These are phyloP conservation scores for Stomatorhinus walkeri DNA, from an alignment of 2,797 vertebrate species.

Conservation along the genomic window DNA sequence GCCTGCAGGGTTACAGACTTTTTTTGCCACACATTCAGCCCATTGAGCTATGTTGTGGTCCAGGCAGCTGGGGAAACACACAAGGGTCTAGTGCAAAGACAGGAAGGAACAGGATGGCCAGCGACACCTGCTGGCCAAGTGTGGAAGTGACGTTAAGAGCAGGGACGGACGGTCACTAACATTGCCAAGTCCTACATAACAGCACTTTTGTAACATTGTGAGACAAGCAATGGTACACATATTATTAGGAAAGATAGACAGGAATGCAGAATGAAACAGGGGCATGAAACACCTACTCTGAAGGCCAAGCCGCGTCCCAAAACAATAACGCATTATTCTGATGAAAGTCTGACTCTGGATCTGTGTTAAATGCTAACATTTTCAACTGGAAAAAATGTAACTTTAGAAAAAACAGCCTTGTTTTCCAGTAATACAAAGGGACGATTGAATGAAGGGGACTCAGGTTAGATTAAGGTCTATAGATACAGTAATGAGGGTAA, in stretches of 20 bases:
- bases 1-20: background rate
- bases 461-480: slow-evolving; percentile 23
- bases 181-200: background rate
- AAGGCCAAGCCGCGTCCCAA: background rate
- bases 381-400: background rate
- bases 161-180: background rate
- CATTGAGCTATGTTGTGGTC: background rate
- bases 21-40: background rate
- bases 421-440: background rate
- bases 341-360: slow-evolving; percentile 16
- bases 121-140: background rate
- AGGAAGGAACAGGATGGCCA: background rate
- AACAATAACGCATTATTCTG: slow-evolving; percentile 16
- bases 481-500: slow-evolving; percentile 28
- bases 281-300: background rate
- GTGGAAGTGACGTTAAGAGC: background rate
- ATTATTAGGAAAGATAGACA: background rate
- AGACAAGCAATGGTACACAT: background rate
- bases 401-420: background rate
- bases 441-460: background rate
- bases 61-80: background rate
- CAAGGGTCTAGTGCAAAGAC: background rate
- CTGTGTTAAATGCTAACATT: background rate
- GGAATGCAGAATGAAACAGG: slow-evolving; percentile 3
- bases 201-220: background rate